Conservation (phyloP, 1,140 invertebrate species). For the Drosophila kanapiae region DNA sequence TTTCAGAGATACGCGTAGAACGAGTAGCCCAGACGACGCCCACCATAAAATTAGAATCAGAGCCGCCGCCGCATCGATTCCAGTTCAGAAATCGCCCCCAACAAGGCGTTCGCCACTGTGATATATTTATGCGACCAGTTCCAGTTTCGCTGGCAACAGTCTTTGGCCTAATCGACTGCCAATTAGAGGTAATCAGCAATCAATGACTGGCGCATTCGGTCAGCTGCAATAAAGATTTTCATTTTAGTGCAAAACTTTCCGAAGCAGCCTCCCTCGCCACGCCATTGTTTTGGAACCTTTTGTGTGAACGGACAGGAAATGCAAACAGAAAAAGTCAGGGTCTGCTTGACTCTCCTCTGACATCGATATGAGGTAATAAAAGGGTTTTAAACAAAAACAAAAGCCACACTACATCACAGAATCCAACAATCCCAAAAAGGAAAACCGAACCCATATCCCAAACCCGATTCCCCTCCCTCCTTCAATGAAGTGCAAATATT, state of each 20-base stretch:
- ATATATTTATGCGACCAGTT: constrained; percentile 52
- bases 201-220: constrained; percentile 36
- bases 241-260: constrained; percentile 1
- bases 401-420: constrained; percentile 39
- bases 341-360: constrained; percentile 11
- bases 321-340: constrained; percentile 56
- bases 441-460: constrained; percentile 1
- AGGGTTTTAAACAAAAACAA: constrained; percentile 77
- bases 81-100: constrained; percentile 44
- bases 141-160: neutral
- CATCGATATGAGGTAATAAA: constrained; percentile 82
- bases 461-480: constrained; percentile 6
- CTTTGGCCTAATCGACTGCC: constrained; percentile 41
- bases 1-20: constrained; percentile 26
- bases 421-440: constrained; percentile 9
- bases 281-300: constrained; percentile 25
- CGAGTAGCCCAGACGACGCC: constrained; percentile 49
- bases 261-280: constrained; percentile 33
- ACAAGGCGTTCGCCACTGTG: constrained; percentile 7
- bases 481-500: constrained; percentile 59
- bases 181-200: constrained; percentile 67
- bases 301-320: constrained; percentile 59
- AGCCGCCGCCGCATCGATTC: constrained; percentile 1
- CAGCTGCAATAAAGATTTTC: constrained; percentile 39
- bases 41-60: constrained; percentile 13